Evolutionary conservation across 1,140 invertebrate genomes (phyloP), one percentile per base, ranked within the genome.

Genomic region (Plutomurus gul): DNA sequence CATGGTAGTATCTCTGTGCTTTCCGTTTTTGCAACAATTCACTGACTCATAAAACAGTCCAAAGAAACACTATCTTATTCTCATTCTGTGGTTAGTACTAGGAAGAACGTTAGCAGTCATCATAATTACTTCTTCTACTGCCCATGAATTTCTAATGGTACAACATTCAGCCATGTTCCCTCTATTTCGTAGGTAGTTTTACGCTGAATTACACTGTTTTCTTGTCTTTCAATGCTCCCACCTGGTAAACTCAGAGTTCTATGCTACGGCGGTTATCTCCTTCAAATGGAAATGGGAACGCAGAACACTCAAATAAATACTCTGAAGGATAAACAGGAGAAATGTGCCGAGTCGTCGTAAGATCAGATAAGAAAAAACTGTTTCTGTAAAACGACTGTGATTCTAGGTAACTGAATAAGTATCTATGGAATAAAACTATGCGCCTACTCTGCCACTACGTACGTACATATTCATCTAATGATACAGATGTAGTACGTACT

Each of bases 31-130:
- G 74, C 30, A 75, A 75, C 74, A 75, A 37, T 75, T 75, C 74
- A 75, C 74, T 36, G 74, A 75, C 74, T 75, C 76, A 78, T 77
- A 77, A 77, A 77, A 47, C 56, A 77, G 65, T 77, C 43, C 40
- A 43, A 70, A 37, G 76, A 72, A 78, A 73, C 71, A 39, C 70
- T 56, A 47, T 51, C 65, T 51, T 43, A 46, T 71, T 73, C 65
- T 46, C 74, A 49, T 56, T 76, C 51, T 60, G 49, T 75, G 30
- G 39, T 75, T 49, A 46, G 43, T 75, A 49, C 25, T 40, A 18
- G 22, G 18, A 65, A 65, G 56, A 33, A 65, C 56, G 56, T 65
- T 65, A 65, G 56, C 56, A 65, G 56, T 65, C 56, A 65, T 65
- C 56, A 65, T 65, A 65, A 65, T 65, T 65, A 65, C 56, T 65